Evolutionary conservation across 2,888 invertebrate species (phyloP).

Genomic region (Agrochola lota): DNA sequence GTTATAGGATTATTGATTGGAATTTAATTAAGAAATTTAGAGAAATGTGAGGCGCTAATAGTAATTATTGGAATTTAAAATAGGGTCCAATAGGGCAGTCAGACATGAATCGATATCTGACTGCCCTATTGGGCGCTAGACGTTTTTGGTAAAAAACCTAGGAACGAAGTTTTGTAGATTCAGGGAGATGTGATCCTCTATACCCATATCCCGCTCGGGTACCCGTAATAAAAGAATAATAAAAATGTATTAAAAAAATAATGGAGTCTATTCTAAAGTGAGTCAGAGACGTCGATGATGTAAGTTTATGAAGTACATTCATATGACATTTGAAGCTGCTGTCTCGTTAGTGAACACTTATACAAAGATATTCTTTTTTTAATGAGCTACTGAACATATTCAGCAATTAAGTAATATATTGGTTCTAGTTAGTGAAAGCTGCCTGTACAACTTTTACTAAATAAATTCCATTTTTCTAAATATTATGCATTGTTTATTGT

Average conservation of each 20-base stretch:
- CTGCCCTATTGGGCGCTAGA: no score
- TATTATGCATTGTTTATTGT: slow-evolving; percentile 67
- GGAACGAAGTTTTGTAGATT: neutral
- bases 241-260: slow-evolving; percentile 52
- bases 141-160: neutral
- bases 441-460: slow-evolving; percentile 65
- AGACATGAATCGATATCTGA: no score
- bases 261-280: slow-evolving; percentile 62
- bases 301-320: slow-evolving; percentile 65
- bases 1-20: slow-evolving; percentile 36
- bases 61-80: neutral
- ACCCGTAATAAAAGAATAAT: slow-evolving; percentile 26
- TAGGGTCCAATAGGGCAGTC: neutral
- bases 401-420: slow-evolving; percentile 67
- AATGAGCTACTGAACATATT: slow-evolving; percentile 68
- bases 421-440: slow-evolving; percentile 67
- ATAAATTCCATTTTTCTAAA: slow-evolving; percentile 57
- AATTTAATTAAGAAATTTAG: slow-evolving; percentile 16
- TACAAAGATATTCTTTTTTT: slow-evolving; percentile 59
- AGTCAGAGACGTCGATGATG: slow-evolving; percentile 63
- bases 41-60: slow-evolving; percentile 14
- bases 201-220: neutral
- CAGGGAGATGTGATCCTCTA: neutral
- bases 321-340: slow-evolving; percentile 61
- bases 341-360: slow-evolving; percentile 73